phyloP scores from a whole-genome alignment of 2,113 vertebrate species.

The Elanus axillaris region DNA sequence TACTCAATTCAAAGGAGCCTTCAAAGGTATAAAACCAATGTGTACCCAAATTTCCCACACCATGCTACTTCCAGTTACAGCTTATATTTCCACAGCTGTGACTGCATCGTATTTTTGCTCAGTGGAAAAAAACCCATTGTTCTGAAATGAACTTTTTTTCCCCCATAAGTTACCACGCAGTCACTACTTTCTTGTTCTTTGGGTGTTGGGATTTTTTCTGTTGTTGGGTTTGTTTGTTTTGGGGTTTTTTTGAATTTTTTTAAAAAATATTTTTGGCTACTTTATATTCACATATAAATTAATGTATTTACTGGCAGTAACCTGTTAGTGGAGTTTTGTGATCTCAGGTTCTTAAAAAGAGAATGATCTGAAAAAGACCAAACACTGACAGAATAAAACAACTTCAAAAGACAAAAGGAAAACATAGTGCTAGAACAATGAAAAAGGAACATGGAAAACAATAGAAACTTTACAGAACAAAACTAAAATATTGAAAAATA shows the following conservation, averaged over 20 bases:
- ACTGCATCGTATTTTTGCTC: not conserved
- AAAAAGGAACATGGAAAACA: not conserved
- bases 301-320: not conserved
- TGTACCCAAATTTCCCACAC: not conserved
- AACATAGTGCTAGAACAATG: not conserved
- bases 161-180: not conserved
- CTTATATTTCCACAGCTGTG: not conserved
- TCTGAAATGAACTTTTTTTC: not conserved
- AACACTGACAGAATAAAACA: not conserved
- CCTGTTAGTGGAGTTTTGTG: not conserved
- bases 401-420: not conserved
- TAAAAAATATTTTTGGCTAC: not conserved
- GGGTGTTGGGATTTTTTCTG: too few species aligned
- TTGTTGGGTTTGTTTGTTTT: not conserved
- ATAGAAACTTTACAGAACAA: not conserved
- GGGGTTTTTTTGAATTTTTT: not conserved
- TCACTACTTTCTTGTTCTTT: not conserved
- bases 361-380: not conserved
- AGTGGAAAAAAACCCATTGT: not conserved
- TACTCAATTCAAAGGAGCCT: not conserved
- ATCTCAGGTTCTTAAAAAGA: not conserved
- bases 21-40: not conserved
- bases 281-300: not conserved
- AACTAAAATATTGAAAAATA: not conserved
- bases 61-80: not conserved